These are phyloP conservation scores for Hippopotamus amphibius DNA, from an alignment of 2,113 vertebrate genomes.

Conservation along the genomic window DNA sequence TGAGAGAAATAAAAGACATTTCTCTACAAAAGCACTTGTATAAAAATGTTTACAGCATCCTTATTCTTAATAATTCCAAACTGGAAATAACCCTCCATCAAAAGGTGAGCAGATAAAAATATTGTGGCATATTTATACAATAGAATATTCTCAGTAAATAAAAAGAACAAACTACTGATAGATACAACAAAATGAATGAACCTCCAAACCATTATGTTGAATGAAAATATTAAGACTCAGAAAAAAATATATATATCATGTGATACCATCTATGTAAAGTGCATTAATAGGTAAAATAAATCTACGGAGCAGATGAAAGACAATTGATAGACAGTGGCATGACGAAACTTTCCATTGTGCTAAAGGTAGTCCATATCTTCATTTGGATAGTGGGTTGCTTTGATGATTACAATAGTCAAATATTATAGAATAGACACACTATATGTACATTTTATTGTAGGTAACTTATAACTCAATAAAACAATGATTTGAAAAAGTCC, in stretches of 20 bases:
- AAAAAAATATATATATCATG: neutral
- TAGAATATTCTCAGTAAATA: neutral
- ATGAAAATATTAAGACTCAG: neutral
- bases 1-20: neutral
- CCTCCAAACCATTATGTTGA: neutral
- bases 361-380: neutral
- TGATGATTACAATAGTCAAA: neutral
- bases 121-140: neutral
- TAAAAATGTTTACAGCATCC: neutral
- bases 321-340: neutral
- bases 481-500: neutral
- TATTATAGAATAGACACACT: neutral
- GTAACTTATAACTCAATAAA: neutral
- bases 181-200: neutral
- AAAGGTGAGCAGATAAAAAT: neutral
- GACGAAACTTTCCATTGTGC: neutral
- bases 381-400: neutral
- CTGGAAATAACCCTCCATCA: neutral
- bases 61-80: neutral
- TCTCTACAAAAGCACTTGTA: neutral
- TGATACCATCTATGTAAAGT: neutral
- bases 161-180: neutral
- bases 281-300: neutral
- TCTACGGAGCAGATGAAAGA: neutral
- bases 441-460: neutral